Evolutionary conservation across 1,140 invertebrate species (phyloP).

Genomic region (Mercenaria mercenaria): DNA sequence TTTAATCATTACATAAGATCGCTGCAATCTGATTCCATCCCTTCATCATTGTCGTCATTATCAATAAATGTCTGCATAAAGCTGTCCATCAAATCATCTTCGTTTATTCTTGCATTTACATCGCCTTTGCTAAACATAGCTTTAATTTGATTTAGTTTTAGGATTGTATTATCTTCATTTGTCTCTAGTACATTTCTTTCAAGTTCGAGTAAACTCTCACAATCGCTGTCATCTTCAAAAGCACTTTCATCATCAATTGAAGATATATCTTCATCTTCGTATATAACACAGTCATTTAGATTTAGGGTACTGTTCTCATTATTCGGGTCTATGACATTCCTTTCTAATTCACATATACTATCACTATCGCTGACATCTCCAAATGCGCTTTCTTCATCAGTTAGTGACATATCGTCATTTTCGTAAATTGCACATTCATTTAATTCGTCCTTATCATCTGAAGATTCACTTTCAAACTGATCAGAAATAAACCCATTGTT

Average conservation of each 20-base stretch:
- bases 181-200: not conserved
- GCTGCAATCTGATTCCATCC: not conserved
- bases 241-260: not conserved
- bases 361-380: no score
- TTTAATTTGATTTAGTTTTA: not conserved
- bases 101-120: not conserved
- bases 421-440: no score
- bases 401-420: no score
- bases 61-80: conserved; percentile 20
- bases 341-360: not conserved
- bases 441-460: no score
- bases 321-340: not conserved
- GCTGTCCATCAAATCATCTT: not conserved
- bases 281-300: conserved; percentile 1
- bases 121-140: not conserved
- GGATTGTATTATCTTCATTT: not conserved
- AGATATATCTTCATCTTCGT: no score
- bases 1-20: no score
- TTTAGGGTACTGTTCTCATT: no score
- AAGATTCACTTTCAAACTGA: no score
- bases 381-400: no score
- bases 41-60: not conserved
- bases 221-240: conserved; percentile 21
- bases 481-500: no score
- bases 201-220: not conserved